phyloP scores from a whole-genome alignment of 1,140 invertebrate species.

The Conopomorpha cramerella region DNA sequence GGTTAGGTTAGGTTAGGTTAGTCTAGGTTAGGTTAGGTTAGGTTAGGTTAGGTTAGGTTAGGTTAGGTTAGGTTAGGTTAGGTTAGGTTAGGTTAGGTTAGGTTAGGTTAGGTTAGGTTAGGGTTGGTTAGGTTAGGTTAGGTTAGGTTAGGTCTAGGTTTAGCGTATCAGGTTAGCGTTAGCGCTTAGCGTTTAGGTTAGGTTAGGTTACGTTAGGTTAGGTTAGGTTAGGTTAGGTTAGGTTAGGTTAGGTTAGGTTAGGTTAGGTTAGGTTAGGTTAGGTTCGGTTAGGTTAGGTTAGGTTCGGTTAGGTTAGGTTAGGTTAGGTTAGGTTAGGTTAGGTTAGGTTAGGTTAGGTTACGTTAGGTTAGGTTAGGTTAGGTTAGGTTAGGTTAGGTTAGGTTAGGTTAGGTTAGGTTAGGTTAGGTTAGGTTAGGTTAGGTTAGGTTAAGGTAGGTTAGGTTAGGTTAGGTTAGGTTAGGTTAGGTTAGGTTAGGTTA shows the following conservation, averaged over 20 bases:
- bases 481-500: constrained; percentile 12
- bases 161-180: neutral
- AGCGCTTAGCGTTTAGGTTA: constrained; percentile 12
- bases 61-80: constrained; percentile 24
- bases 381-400: constrained; percentile 12
- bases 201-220: constrained; percentile 23
- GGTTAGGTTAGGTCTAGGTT: constrained; percentile 20
- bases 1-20: constrained; percentile 21
- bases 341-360: constrained; percentile 25
- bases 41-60: constrained; percentile 17
- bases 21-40: constrained; percentile 16
- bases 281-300: too few relatives aligned
- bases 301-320: too few relatives aligned
- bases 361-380: constrained; percentile 22
- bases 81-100: constrained; percentile 24
- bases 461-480: constrained; percentile 21
- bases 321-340: constrained; percentile 20
- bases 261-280: constrained; percentile 19
- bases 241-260: constrained; percentile 12
- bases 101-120: constrained; percentile 22
- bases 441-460: constrained; percentile 11
- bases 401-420: constrained; percentile 24
- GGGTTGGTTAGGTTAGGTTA: constrained; percentile 17
- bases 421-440: constrained; percentile 22
- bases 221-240: constrained; percentile 13